Evolutionary conservation across 2,797 vertebrate genomes (phyloP), one percentile per base, ranked within the genome.

Genomic region (Salmo trutta): DNA sequence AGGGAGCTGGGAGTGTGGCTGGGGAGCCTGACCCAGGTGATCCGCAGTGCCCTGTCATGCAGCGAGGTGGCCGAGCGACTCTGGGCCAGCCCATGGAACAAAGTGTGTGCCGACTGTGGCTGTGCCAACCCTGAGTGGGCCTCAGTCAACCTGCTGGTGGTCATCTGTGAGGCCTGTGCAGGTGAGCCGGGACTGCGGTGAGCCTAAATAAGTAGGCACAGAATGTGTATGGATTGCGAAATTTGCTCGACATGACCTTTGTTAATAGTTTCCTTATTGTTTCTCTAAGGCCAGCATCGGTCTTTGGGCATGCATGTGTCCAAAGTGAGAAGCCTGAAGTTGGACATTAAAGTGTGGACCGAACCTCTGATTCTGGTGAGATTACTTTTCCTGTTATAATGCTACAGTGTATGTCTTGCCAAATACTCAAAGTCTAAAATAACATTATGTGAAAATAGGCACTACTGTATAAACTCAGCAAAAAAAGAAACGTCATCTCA

Each of bases 311-410:
- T 73, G 52, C 90, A 73, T 19, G 71, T 90, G 72, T 95, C 95
- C 0, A 95, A 94, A 79, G 90, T 95, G 1, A 91, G 94, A 27
- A 93, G 94, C 72, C 89, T 95, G 77, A 94, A 85, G 83, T 81
- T 95, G 88, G 95, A 95, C 88, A 91, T 27, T 84, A 95, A 94
- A 69, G 79, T 93, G 36, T 95, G 95, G 95, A 94, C 93, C 0
- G 93, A 94, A 62, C 91, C 93, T 29, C 53, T 95, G 6, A 79
- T 94, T 19, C 89, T 94, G 92, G 94, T 94, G 78, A 85, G 91
- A 69, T 4, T 1, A 41, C 14, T 21, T 24, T 24, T 64, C 21
- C 21, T 64, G 21, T 64, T 4, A 27, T 24, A 24, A 8, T 21
- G 21, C 59, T 3, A 21, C 7, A 21, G 6, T 47, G 10, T 47